Evolutionary conservation across 2,888 invertebrate genomes (phyloP).

Genomic region (Mythimna vitellina): DNA sequence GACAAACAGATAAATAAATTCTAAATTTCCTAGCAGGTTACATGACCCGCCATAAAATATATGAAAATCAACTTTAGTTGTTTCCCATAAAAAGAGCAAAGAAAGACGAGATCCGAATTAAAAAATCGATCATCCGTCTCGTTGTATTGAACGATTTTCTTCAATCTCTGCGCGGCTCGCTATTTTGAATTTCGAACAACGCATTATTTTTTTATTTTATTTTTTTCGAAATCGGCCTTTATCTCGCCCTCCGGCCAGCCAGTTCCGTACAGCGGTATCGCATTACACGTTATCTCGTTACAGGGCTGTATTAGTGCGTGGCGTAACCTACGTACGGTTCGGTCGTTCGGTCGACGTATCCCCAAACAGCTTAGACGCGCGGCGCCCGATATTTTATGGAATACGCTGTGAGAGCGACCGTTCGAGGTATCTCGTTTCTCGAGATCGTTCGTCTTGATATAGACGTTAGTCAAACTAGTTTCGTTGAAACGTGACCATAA

Average conservation of each 20-base stretch:
- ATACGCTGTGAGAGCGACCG: slow-evolving; percentile 82
- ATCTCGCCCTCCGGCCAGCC: slow-evolving; percentile 84
- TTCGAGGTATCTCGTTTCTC: slow-evolving; percentile 84
- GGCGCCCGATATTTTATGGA: slow-evolving; percentile 84
- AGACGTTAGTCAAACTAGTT: slow-evolving; percentile 86
- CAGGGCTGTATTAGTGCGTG: slow-evolving; percentile 76
- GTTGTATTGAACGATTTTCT: slow-evolving; percentile 77
- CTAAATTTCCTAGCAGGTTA: slow-evolving; percentile 9
- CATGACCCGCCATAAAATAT: slow-evolving; percentile 10
- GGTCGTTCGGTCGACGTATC: slow-evolving; percentile 58
- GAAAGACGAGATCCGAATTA: slow-evolving; percentile 54
- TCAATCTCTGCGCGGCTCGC: slow-evolving; percentile 76
- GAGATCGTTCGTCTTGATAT: slow-evolving; percentile 84
- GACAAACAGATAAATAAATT: slow-evolving; percentile 27
- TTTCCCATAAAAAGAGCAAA: slow-evolving; percentile 37
- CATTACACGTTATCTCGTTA: slow-evolving; percentile 88
- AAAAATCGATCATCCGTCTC: slow-evolving; percentile 73
- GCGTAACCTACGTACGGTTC: slow-evolving; percentile 67
- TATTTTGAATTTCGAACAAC: slow-evolving; percentile 86
- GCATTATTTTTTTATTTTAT: slow-evolving; percentile 79
- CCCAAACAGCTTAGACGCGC: slow-evolving; percentile 64
- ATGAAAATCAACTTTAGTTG: slow-evolving; percentile 30
- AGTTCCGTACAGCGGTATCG: slow-evolving; percentile 86
- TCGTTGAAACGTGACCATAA: slow-evolving; percentile 84
- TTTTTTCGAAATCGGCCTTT: slow-evolving; percentile 83